A percentile compares a stretch with the other conserved stretches of the same genome.
Conservation (phyloP, 2,797 vertebrate genomes). For the Cryptoblepharus egeriae region DNA sequence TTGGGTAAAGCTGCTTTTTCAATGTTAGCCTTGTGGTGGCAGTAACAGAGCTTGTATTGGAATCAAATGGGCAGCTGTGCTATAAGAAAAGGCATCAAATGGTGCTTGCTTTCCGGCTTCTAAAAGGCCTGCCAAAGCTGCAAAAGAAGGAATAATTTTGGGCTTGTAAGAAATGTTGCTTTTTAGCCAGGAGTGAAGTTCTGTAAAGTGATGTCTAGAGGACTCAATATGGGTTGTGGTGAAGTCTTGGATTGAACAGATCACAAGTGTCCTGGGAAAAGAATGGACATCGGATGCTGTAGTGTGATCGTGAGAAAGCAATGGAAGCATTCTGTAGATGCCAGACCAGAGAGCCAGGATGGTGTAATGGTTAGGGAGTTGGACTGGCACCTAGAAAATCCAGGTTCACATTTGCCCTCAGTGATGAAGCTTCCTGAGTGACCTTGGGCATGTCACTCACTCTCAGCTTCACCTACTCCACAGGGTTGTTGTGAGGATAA, state of each 20-base stretch:
- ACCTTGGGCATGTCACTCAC: no score
- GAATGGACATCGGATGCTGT: neutral
- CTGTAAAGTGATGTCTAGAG: neutral
- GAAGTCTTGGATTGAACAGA: neutral
- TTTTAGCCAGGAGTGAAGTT: accelerated
- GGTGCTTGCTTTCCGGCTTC: neutral
- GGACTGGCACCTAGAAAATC: no score
- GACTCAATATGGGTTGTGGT: neutral
- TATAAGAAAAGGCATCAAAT: neutral
- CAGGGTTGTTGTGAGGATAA: no score
- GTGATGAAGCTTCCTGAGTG: no score
- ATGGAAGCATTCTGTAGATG: no score
- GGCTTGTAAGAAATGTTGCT: accelerated
- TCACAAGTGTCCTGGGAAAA: neutral
- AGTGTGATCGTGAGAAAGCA: neutral
- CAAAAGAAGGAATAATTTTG: accelerated
- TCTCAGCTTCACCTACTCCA: no score
- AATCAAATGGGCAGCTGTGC: accelerated
- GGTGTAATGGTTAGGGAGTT: no score
- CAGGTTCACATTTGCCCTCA: no score
- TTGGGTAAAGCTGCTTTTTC: constrained; percentile 4
- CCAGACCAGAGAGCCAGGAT: no score
- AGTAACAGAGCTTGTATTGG: constrained; percentile 77
- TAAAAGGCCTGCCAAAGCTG: neutral
- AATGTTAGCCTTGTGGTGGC: constrained; percentile 76